phyloP scores from a whole-genome alignment of 2,797 vertebrate genomes.

The Sorex maritimensis region DNA sequence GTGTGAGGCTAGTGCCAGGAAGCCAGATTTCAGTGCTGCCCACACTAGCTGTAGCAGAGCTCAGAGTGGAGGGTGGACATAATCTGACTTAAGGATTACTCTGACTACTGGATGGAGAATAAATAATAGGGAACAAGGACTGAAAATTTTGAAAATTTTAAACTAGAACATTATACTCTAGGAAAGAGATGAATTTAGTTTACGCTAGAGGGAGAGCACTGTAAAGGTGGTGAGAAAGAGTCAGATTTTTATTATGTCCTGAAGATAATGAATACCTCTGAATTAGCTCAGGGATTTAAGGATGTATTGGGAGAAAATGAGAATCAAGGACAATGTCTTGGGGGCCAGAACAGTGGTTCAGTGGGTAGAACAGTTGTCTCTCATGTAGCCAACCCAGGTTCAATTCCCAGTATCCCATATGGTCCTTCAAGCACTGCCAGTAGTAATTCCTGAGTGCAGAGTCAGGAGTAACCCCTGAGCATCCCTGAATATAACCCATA shows the following conservation, averaged over 20 bases:
- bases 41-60: not conserved
- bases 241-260: slow-evolving; percentile 17
- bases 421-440: too few species aligned
- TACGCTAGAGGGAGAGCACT: not conserved
- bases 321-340: too few species aligned
- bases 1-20: slow-evolving; percentile 8
- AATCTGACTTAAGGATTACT: slow-evolving; percentile 39
- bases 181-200: not conserved
- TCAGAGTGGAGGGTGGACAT: not conserved
- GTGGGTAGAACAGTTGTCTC: too few species aligned
- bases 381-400: too few species aligned
- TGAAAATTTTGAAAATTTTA: slow-evolving; percentile 21
- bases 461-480: too few species aligned
- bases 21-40: not conserved
- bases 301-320: too few species aligned
- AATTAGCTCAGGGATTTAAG: not conserved
- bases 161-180: slow-evolving; percentile 39
- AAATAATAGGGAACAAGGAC: not conserved
- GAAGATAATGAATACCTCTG: not conserved
- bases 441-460: too few species aligned
- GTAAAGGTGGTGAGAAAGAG: not conserved
- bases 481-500: too few species aligned
- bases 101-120: slow-evolving; percentile 6
- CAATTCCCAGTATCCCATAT: too few species aligned
- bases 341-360: too few species aligned